phyloP scores from a whole-genome alignment of 1,140 invertebrate species.

The Drosophila leontia region DNA sequence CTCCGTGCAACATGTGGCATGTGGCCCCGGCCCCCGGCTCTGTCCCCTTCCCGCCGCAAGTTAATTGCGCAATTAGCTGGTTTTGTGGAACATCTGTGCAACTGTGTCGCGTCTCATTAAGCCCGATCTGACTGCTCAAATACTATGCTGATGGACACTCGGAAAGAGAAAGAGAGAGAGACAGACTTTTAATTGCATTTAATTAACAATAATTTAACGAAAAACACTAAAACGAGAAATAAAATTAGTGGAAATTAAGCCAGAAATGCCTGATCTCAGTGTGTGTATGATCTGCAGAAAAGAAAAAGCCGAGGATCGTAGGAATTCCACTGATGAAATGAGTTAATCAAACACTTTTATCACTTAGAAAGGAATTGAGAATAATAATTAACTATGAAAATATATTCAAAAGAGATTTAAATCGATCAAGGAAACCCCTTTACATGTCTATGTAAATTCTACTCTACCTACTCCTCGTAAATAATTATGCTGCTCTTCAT shows the following conservation, averaged over 20 bases:
- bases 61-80: slow-evolving; percentile 80
- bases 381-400: background rate
- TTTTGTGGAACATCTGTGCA: slow-evolving; percentile 72
- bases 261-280: slow-evolving; percentile 23
- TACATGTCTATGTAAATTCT: background rate
- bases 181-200: slow-evolving; percentile 74
- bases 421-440: background rate
- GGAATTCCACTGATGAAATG: background rate
- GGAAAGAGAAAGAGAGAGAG: slow-evolving; percentile 2
- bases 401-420: background rate
- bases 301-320: background rate
- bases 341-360: background rate
- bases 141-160: slow-evolving; percentile 11
- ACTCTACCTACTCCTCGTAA: background rate
- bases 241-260: slow-evolving; percentile 36
- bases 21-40: slow-evolving; percentile 10
- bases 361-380: background rate
- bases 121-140: slow-evolving; percentile 45
- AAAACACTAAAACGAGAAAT: slow-evolving; percentile 61
- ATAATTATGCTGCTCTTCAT: slow-evolving; percentile 4
- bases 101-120: slow-evolving; percentile 76
- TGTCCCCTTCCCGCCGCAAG: slow-evolving; percentile 21
- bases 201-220: slow-evolving; percentile 80
- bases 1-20: slow-evolving; percentile 73
- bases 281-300: slow-evolving; percentile 4